Evolutionary conservation across 1,140 invertebrate species (phyloP), one percentile per base, ranked within the genome.

Genomic region (Psix sp.): DNA sequence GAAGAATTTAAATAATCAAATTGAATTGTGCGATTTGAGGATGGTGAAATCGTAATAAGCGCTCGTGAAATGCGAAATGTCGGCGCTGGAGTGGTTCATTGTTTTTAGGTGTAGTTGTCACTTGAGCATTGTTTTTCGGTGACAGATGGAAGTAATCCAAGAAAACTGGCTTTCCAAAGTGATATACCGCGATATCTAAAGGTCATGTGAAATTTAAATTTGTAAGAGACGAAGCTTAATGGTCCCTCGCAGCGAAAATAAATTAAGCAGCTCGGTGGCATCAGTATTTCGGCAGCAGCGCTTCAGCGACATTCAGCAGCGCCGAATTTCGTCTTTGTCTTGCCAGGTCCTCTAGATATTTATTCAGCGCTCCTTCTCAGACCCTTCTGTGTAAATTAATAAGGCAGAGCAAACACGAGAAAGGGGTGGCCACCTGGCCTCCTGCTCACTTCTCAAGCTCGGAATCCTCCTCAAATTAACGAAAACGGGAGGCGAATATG

Each of bases 381-480:
- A 76, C 68, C 74, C 74, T 65, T 60, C 74, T 65, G 63, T 76
- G 74, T 76, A 76, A 73, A 76, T 76, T 76, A 73, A 76, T 76
- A 76, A 76, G 63, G 57, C 63, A 73, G 70, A 73, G 74, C 74
- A 76, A 68, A 76, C 74, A 76, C 63, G 68, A 76, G 68, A 76
- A 76, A 73, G 74, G 68, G 68, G 62, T 76, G 74, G 74, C 68
- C 68, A 70, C 66, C 66, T 70, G 66, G 66, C 66, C 66, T 65
- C 60, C 73, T 56, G 74, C 57, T 63, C 67, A 45, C 57, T 66
- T 63, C 67, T 60, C 57, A 54, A 62, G 45, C 59, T 52, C 16
- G 24, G 46, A 62, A 75, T 75, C 46, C 63, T 72, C 57, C 67
- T 72, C 49, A 67, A 76, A 76, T 76, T 76, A 76, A 76, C 67